A percentile compares a stretch with the other conserved stretches of the same genome.
These are phyloP conservation scores for Falco columbarius DNA, from an alignment of 2,797 vertebrate species.

Conservation along the genomic window DNA sequence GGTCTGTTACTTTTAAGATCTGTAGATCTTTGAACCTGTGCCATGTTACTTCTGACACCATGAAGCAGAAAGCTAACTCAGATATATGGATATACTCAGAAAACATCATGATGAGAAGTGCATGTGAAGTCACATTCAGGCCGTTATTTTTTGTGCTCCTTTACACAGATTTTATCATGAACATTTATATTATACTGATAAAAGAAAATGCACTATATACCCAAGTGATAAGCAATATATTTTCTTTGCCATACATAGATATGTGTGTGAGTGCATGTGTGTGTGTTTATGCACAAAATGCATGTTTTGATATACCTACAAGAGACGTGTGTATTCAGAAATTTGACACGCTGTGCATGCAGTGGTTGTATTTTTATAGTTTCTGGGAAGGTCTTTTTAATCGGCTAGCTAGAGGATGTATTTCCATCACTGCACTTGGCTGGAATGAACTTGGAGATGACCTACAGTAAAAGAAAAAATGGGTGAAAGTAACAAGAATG, in stretches of 20 bases:
- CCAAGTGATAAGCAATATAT: not conserved
- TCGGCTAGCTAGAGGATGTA: not conserved
- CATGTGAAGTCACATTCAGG: not conserved
- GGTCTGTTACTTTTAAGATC: not conserved
- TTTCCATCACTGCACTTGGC: not conserved
- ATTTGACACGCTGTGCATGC: not conserved
- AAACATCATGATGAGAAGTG: not conserved
- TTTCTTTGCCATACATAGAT: not conserved
- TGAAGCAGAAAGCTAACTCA: not conserved
- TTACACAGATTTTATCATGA: not conserved
- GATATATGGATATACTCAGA: too few relatives aligned
- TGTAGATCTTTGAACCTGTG: not conserved
- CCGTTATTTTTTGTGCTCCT: not conserved
- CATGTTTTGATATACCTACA: not conserved
- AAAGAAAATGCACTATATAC: not conserved
- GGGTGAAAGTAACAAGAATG: not conserved
- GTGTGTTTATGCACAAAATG: not conserved
- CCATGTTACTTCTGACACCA: not conserved
- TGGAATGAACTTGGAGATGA: not conserved
- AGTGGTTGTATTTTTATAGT: not conserved
- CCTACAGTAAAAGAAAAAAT: not conserved
- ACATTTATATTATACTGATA: not conserved
- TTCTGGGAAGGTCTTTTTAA: not conserved
- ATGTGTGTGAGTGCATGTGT: rapidly evolving
- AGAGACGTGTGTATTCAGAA: not conserved